Evolutionary conservation across 1,140 invertebrate species (phyloP).

Genomic region (Anoplolepis gracilipes): DNA sequence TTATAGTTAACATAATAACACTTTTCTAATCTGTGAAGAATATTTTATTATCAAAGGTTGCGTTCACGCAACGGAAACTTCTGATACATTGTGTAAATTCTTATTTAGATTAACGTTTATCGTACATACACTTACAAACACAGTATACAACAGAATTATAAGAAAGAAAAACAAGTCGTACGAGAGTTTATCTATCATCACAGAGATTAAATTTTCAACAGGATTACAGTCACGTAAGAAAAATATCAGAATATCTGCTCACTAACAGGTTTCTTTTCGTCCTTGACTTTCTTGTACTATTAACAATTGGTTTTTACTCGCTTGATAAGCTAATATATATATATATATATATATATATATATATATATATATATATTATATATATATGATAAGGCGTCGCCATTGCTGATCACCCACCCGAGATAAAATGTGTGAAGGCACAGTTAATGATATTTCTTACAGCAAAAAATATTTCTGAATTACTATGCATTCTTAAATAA

Average conservation of each 20-base stretch:
- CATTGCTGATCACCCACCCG: not conserved
- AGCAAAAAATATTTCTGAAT: not conserved
- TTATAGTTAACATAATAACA: not conserved
- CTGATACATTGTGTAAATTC: not conserved
- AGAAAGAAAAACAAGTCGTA: constrained; percentile 7
- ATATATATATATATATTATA: too few relatives aligned
- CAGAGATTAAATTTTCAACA: constrained; percentile 28
- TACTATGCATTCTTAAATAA: not conserved
- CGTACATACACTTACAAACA: not conserved
- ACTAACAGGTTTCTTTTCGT: constrained; percentile 53
- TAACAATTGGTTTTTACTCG: constrained; percentile 34
- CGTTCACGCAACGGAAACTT: not conserved
- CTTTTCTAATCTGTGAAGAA: not conserved
- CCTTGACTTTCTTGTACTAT: constrained; percentile 41
- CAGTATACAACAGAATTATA: constrained; percentile 11
- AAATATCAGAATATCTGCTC: not conserved
- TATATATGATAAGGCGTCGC: not conserved
- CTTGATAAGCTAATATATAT: constrained; percentile 11
- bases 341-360: not conserved
- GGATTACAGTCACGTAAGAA: constrained; percentile 29
- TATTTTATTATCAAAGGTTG: not conserved
- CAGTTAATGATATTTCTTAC: constrained; percentile 23
- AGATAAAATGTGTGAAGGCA: not conserved
- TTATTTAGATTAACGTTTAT: not conserved
- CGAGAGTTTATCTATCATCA: constrained; percentile 1